phyloP scores from a whole-genome alignment of 1,140 invertebrate genomes.

The Ceratina australensis region DNA sequence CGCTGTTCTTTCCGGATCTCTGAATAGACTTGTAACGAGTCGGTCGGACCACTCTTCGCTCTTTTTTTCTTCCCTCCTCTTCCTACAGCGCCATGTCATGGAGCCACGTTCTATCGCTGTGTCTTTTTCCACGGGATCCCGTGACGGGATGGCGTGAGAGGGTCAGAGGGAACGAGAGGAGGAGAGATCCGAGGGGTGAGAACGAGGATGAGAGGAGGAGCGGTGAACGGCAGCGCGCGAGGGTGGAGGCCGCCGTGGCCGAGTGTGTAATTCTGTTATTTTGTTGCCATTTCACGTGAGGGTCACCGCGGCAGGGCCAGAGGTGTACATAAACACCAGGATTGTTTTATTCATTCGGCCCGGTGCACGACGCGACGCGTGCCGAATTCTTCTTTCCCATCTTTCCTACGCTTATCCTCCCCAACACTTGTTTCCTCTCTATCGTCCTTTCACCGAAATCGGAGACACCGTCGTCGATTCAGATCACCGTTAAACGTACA shows the following conservation, averaged over 20 bases:
- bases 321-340: slow-evolving; percentile 76
- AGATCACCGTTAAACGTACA: background rate
- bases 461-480: too few relatives aligned
- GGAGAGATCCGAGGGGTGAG: slow-evolving; percentile 59
- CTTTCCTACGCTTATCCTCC: background rate
- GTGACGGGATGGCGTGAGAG: slow-evolving; percentile 37
- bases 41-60: slow-evolving; percentile 60
- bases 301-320: slow-evolving; percentile 68
- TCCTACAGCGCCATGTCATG: slow-evolving; percentile 19
- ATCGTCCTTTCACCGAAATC: background rate
- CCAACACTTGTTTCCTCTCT: background rate
- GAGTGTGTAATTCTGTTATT: slow-evolving; percentile 80
- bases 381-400: slow-evolving; percentile 48
- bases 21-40: slow-evolving; percentile 80
- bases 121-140: slow-evolving; percentile 39
- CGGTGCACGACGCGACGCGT: slow-evolving; percentile 66
- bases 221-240: slow-evolving; percentile 40
- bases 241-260: slow-evolving; percentile 61
- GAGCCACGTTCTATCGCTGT: slow-evolving; percentile 17
- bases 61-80: slow-evolving; percentile 26
- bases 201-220: slow-evolving; percentile 57
- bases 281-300: slow-evolving; percentile 77
- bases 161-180: slow-evolving; percentile 54
- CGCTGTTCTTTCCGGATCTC: slow-evolving; percentile 75
- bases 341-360: slow-evolving; percentile 77